A percentile compares a stretch with the other conserved stretches of the same genome.
Conservation (phyloP, 1,140 invertebrate genomes). For the Drosophila sp. region DNA sequence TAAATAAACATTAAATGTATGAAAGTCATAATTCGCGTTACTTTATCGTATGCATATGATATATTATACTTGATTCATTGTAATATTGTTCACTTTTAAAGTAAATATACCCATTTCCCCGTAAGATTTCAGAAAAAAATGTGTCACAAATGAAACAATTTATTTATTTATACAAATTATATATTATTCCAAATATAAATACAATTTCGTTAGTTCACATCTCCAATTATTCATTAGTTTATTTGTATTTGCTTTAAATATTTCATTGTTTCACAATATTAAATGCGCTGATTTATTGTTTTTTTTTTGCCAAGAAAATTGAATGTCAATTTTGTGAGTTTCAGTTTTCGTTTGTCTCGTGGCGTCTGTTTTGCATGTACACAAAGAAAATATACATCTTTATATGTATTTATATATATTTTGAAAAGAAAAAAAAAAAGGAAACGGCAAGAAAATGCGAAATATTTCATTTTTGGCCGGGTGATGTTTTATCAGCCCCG, state of each 20-base stretch:
- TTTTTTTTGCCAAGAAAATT: slow-evolving; percentile 40
- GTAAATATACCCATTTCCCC: no score
- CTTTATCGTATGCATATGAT: no score
- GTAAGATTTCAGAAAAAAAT: no score
- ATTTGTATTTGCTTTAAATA: no score
- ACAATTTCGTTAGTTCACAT: slow-evolving; percentile 5
- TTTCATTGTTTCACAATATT: slow-evolving; percentile 50
- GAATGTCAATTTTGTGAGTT: slow-evolving; percentile 26
- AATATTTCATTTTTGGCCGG: slow-evolving; percentile 65
- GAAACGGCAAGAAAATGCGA: slow-evolving; percentile 48
- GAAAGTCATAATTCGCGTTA: no score
- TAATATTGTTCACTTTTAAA: no score
- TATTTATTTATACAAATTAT: no score
- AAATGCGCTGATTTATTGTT: slow-evolving; percentile 21
- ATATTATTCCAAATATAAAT: not conserved
- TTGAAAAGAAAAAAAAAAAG: slow-evolving; percentile 11
- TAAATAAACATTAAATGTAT: no score
- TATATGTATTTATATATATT: slow-evolving; percentile 8
- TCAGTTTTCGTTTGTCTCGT: slow-evolving; percentile 21
- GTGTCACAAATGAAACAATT: no score
- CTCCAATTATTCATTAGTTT: slow-evolving; percentile 14
- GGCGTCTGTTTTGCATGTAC: slow-evolving; percentile 54
- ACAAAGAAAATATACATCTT: slow-evolving; percentile 16
- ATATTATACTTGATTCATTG: no score
- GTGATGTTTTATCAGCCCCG: slow-evolving; percentile 31